A percentile compares a stretch with the other conserved stretches of the same genome.
Conservation (phyloP, 2,113 vertebrate species). For the Oxyruncus cristatus region DNA sequence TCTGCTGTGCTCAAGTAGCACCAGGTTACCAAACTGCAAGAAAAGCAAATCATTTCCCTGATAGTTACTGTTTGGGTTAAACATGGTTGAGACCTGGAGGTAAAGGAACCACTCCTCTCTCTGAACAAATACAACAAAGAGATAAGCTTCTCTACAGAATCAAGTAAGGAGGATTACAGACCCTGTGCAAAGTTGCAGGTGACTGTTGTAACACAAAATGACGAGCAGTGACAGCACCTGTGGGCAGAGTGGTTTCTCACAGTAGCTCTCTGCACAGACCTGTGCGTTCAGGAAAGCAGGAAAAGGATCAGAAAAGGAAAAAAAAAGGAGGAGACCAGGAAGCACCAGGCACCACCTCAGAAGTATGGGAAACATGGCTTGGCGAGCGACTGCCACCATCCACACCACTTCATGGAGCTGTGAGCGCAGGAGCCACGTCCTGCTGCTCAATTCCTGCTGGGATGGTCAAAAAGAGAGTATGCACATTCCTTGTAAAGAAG, state of each 20-base stretch:
- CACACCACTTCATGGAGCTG: rapidly evolving
- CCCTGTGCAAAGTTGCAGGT: rapidly evolving
- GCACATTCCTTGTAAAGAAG: not conserved
- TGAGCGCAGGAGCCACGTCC: rapidly evolving
- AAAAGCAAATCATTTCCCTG: not conserved
- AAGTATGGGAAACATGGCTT: rapidly evolving
- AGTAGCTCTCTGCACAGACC: not conserved
- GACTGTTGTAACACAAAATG: rapidly evolving
- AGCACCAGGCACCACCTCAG: rapidly evolving
- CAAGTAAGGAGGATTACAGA: not conserved
- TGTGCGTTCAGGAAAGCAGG: not conserved
- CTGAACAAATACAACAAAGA: not conserved
- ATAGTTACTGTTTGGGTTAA: not conserved
- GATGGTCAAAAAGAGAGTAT: not conserved
- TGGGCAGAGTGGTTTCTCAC: not conserved
- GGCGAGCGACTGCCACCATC: rapidly evolving
- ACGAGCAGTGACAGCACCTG: not conserved
- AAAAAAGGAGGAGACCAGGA: not conserved
- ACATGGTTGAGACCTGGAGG: not conserved
- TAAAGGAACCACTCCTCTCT: not conserved
- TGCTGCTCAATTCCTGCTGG: not conserved
- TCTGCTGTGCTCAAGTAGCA: not conserved
- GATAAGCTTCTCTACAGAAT: not conserved
- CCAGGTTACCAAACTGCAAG: not conserved
- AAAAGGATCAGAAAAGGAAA: not conserved